A percentile compares a stretch with the other conserved stretches of the same genome.
Conservation (phyloP, 35 echinoderm and acorn worm species). For the Acanthaster planci region DNA sequence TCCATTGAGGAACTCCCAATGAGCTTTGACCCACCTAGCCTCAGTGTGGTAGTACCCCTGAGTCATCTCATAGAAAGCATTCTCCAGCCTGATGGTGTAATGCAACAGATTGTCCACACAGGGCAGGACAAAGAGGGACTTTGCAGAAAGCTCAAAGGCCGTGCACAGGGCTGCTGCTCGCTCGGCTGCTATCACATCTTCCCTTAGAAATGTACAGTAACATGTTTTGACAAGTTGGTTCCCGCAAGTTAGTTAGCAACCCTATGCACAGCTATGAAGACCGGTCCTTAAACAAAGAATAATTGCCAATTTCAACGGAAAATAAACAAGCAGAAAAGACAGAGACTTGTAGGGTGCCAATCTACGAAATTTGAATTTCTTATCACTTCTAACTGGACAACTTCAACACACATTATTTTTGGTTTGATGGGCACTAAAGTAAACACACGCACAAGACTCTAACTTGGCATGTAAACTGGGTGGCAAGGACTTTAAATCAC, state of each 20-base stretch:
- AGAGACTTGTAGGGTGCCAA: background rate
- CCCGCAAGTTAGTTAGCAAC: too few species aligned
- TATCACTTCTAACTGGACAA: too few species aligned
- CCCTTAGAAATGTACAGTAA: slow-evolving; percentile 71
- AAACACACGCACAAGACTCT: too few species aligned
- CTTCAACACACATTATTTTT: too few species aligned
- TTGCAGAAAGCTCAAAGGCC: slow-evolving; percentile 92
- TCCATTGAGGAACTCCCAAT: slow-evolving; percentile 91
- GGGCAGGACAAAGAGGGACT: slow-evolving; percentile 97
- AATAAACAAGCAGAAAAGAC: background rate
- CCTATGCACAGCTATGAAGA: slow-evolving; percentile 79
- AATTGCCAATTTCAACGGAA: background rate
- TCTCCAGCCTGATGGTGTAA: slow-evolving; percentile 95
- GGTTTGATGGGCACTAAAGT: background rate
- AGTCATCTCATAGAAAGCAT: slow-evolving; percentile 95
- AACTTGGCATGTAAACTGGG: too few species aligned
- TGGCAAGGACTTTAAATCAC: too few species aligned
- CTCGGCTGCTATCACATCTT: slow-evolving; percentile 96
- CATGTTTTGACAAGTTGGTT: too few species aligned
- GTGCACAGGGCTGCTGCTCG: slow-evolving; percentile 94
- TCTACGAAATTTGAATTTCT: too few species aligned
- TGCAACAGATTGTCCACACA: slow-evolving; percentile 90
- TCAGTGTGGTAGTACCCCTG: slow-evolving; percentile 95
- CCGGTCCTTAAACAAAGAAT: slow-evolving; percentile 57
- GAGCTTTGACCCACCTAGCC: slow-evolving; percentile 89